phyloP scores from a whole-genome alignment of 2,113 vertebrate species.

The Sciurus niger region DNA sequence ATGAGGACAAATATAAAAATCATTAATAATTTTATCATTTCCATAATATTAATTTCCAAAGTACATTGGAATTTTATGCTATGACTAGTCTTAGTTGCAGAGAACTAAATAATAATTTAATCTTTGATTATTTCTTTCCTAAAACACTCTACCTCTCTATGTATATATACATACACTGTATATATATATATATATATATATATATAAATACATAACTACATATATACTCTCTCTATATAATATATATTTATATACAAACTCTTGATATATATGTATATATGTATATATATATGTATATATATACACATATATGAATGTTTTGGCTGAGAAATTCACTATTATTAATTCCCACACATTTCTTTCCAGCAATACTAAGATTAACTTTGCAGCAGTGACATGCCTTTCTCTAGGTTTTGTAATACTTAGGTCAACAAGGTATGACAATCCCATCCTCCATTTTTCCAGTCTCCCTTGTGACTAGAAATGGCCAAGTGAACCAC shows the following conservation, averaged over 20 bases:
- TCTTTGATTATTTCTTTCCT: slow-evolving; percentile 48
- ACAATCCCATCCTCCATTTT: not conserved
- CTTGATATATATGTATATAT: not conserved
- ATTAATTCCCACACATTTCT: not conserved
- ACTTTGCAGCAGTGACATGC: not conserved
- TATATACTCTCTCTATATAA: not conserved
- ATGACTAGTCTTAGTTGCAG: not conserved
- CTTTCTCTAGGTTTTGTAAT: not conserved
- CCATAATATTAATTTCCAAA: slow-evolving; percentile 41
- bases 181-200: not conserved
- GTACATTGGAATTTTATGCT: slow-evolving; percentile 56
- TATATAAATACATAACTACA: not conserved
- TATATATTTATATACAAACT: not conserved
- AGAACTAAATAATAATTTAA: slow-evolving; percentile 59
- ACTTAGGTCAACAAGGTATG: not conserved
- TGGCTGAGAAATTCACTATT: not conserved
- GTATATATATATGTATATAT: not conserved
- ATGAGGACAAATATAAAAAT: slow-evolving; percentile 26
- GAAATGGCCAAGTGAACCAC: not conserved
- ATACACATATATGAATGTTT: not conserved
- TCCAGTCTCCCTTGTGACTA: not conserved
- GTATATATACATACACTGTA: not conserved
- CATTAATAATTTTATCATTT: not conserved
- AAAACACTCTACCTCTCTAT: not conserved
- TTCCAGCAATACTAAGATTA: not conserved